phyloP scores from a whole-genome alignment of 1,140 invertebrate genomes.

The Drosophila pandora region DNA sequence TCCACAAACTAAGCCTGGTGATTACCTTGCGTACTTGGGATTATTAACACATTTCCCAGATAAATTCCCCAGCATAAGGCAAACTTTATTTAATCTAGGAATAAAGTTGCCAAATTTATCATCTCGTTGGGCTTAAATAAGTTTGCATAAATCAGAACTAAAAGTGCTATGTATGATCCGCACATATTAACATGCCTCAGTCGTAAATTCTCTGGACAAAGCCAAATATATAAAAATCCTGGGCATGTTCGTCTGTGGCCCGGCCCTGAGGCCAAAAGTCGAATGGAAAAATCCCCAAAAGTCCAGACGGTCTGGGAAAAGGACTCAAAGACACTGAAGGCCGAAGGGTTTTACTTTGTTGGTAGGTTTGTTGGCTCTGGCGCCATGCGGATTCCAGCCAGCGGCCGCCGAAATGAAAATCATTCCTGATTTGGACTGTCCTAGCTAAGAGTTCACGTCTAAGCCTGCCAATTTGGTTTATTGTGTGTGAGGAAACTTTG shows the following conservation, averaged over 20 bases:
- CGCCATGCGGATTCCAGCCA: constrained; percentile 12
- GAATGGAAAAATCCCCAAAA: constrained; percentile 13
- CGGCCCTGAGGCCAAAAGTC: constrained; percentile 24
- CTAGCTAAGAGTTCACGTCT: neutral
- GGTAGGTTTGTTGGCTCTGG: constrained; percentile 3
- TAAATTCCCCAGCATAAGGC: neutral
- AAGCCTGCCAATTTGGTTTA: constrained; percentile 43
- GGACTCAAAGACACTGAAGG: constrained; percentile 7
- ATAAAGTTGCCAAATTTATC: constrained; percentile 46
- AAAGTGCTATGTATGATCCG: constrained; percentile 47
- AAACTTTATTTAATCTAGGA: constrained; percentile 27
- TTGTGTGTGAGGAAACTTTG: constrained; percentile 28
- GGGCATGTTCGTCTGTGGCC: constrained; percentile 27
- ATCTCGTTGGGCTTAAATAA: constrained; percentile 46
- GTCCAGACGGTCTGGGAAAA: constrained; percentile 10
- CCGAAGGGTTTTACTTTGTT: neutral
- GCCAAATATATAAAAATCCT: constrained; percentile 43
- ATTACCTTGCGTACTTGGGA: constrained; percentile 15
- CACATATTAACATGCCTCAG: constrained; percentile 66
- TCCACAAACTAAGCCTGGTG: constrained; percentile 1
- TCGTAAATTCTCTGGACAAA: constrained; percentile 58
- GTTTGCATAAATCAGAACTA: constrained; percentile 64
- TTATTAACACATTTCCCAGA: constrained; percentile 25
- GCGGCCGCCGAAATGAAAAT: constrained; percentile 17
- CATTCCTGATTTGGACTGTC: constrained; percentile 33